These are phyloP conservation scores for Cotesia glomerata DNA, from an alignment of 1,140 invertebrate genomes.

Conservation along the genomic window DNA sequence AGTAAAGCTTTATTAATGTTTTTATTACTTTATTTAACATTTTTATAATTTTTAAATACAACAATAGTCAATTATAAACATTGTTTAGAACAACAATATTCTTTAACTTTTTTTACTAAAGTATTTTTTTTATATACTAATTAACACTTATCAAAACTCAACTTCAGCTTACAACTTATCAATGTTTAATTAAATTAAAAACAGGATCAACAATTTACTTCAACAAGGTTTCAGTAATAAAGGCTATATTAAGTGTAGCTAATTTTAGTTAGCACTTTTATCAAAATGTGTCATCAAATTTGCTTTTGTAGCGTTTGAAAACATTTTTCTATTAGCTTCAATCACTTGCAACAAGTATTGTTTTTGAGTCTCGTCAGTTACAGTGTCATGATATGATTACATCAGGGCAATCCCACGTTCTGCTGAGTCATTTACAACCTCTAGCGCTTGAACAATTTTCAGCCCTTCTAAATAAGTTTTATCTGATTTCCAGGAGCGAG, in stretches of 20 bases:
- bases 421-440: constrained; percentile 12
- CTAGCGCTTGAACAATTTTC: not conserved
- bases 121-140: no score
- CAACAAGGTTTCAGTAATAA: no score
- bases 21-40: no score
- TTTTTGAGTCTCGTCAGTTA: constrained; percentile 14
- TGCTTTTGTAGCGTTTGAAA: not conserved
- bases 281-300: constrained; percentile 1
- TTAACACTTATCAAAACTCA: no score
- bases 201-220: no score
- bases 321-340: constrained; percentile 13
- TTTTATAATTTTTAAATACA: no score
- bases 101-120: no score
- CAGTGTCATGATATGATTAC: not conserved
- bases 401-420: constrained; percentile 12
- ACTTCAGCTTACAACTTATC: no score
- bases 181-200: no score
- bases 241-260: not conserved
- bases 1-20: no score
- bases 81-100: no score
- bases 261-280: not conserved
- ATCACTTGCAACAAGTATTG: constrained; percentile 9
- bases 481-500: constrained; percentile 11
- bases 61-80: no score
- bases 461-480: constrained; percentile 5